Percentiles rank a stretch among this genome's conserved stretches.
These are phyloP conservation scores for Egretta garzetta DNA, from an alignment of 2,113 vertebrate species.

Conservation along the genomic window DNA sequence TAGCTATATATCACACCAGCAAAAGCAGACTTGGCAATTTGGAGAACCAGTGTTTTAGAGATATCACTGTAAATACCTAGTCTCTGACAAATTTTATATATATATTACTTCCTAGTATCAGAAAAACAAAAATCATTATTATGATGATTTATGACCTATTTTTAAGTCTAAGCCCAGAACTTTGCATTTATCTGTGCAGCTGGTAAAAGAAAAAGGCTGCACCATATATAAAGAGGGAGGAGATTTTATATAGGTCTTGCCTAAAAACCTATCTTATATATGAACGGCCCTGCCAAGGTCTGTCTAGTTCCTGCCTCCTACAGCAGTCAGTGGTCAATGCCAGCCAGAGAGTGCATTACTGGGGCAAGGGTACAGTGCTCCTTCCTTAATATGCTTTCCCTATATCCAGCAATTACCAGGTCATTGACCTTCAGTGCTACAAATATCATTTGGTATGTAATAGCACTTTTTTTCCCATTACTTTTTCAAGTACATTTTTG, in stretches of 20 bases:
- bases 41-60: neutral
- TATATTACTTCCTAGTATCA: neutral
- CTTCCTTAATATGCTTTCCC: neutral
- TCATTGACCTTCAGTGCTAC: neutral
- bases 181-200: neutral
- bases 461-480: neutral
- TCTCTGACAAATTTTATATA: neutral
- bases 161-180: neutral
- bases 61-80: neutral
- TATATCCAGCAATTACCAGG: neutral
- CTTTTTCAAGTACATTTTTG: neutral
- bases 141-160: neutral
- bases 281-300: neutral
- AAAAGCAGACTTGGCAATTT: neutral
- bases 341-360: neutral
- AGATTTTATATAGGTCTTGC: neutral
- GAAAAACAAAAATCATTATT: neutral
- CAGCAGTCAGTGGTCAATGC: neutral
- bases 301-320: neutral
- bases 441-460: neutral
- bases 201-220: neutral
- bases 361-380: neutral
- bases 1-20: neutral
- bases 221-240: neutral
- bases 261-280: neutral